phyloP scores from a whole-genome alignment of 1,140 invertebrate species.

The Pristionchus pacificus region DNA sequence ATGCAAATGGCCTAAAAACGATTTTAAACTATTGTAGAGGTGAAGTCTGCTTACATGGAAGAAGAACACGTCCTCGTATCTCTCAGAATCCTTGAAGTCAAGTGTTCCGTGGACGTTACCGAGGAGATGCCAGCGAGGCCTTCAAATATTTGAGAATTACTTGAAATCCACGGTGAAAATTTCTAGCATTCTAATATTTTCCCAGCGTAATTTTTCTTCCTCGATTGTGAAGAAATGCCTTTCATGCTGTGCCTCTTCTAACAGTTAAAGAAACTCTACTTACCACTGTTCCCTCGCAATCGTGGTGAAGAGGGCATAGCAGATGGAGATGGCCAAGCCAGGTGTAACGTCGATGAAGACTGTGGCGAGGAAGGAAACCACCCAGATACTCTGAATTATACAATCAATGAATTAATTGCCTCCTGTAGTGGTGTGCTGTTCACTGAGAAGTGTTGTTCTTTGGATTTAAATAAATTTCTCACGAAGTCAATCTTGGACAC shows the following conservation, averaged over 20 bases:
- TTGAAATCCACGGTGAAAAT: no score
- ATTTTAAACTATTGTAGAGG: slow-evolving; percentile 3
- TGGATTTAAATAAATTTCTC: not conserved
- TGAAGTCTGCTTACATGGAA: slow-evolving; percentile 31
- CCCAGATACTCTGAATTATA: slow-evolving; percentile 50
- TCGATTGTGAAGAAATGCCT: no score
- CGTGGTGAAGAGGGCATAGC: slow-evolving; percentile 53
- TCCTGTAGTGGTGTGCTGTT: no score
- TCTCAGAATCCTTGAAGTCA: slow-evolving; percentile 51
- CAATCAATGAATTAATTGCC: no score
- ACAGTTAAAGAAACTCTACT: not conserved
- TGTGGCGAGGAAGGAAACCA: slow-evolving; percentile 51
- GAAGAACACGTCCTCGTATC: slow-evolving; percentile 44
- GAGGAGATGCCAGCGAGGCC: slow-evolving; percentile 55
- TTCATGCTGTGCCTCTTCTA: no score
- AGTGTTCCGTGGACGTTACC: slow-evolving; percentile 49
- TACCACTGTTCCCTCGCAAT: slow-evolving; percentile 38
- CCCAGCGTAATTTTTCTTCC: no score
- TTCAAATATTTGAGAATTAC: slow-evolving; percentile 21
- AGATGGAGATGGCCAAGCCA: slow-evolving; percentile 46
- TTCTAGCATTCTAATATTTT: no score
- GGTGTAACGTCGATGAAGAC: slow-evolving; percentile 48
- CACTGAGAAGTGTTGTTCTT: slow-evolving; percentile 8
- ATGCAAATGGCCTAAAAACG: slow-evolving; percentile 51
- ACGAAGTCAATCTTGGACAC: slow-evolving; percentile 56